Evolutionary conservation across 2,797 vertebrate species (phyloP), one percentile per base, ranked within the genome.

Genomic region (Periparus ater): DNA sequence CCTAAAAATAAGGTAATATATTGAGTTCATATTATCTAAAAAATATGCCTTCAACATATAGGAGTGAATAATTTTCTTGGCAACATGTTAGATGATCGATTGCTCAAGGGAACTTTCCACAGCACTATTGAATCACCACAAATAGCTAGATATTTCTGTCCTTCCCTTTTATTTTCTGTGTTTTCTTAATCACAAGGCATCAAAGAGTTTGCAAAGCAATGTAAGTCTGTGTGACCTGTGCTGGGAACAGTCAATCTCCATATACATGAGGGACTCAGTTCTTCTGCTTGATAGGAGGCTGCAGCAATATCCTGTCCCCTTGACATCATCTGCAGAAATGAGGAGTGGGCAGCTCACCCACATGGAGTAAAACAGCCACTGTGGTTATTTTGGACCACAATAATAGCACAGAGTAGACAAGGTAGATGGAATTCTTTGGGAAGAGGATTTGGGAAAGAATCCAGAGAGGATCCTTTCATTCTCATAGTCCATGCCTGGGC

Each of bases 11-110:
- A 60, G 13, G 9, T 17, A 34, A 38, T 58, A n/a, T 66, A 91
- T 70, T 55, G 20, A 57, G 23, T 63, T 62, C 4, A 5, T 20
- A 2, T 71, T 60, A 53, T 34, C 21, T 67, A 57, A 34, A 2
- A 85, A 70, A 77, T 60, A 27, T 22, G 17, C 7, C 47, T 85
- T 29, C 58, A 78, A 44, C 16, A 25, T 15, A 36, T 0, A 42
- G 6, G 27, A 84, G 4, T 75, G 19, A 91, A 72, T 78, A 14
- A 47, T 70, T 76, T 81, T 50, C 32, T 44, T 65, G 19, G 36
- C 17, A 55, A 36, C 1, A 10, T 70, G 13, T 21, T 75, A 17
- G 36, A 47, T 18, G 26, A 45, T 45, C 0, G 0, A 2, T 23
- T 74, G 22, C 50, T 83, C 34, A 3, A 88, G 54, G 42, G 47